Evolutionary conservation across 1,140 invertebrate genomes (phyloP).

Genomic region (Caenorhabditis brenneri): DNA sequence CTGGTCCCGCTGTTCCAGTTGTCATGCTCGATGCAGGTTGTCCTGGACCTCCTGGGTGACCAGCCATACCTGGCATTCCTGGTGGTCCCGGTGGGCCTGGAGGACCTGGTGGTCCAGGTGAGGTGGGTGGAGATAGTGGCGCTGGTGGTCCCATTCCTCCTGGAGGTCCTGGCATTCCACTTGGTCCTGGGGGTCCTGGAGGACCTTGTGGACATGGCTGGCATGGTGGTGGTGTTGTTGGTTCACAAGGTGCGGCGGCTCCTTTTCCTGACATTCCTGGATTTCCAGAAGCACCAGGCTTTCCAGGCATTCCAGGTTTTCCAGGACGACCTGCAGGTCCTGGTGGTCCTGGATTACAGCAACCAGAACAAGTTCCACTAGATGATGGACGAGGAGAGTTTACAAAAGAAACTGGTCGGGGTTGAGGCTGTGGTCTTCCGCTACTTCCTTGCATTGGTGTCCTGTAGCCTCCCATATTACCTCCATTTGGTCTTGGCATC

Average conservation of each 20-base stretch:
- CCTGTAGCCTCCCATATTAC: neutral
- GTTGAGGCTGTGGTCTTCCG: no score
- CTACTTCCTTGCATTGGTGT: no score
- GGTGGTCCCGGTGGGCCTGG: constrained; percentile 40
- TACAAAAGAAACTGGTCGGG: neutral
- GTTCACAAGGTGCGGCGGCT: no score
- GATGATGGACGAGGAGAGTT: neutral
- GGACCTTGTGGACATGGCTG: constrained; percentile 54
- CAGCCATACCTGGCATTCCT: no score
- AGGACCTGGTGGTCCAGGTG: constrained; percentile 42
- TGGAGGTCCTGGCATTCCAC: constrained; percentile 43
- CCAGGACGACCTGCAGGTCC: constrained; percentile 53
- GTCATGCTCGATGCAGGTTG: constrained; percentile 1
- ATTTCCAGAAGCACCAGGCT: constrained; percentile 48
- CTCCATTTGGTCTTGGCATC: no score
- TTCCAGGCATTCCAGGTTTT: constrained; percentile 46
- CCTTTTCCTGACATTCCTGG: constrained; percentile 45
- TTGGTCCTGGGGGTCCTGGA: constrained; percentile 14
- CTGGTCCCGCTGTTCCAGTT: constrained; percentile 1
- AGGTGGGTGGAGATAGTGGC: neutral
- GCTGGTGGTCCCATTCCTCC: constrained; percentile 38
- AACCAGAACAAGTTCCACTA: constrained; percentile 28
- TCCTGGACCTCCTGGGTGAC: constrained; percentile 40
- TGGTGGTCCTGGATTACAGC: constrained; percentile 55
- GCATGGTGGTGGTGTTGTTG: constrained; percentile 54